Conservation (phyloP, 2,797 vertebrate species). For the Sebastes vulpes region DNA sequence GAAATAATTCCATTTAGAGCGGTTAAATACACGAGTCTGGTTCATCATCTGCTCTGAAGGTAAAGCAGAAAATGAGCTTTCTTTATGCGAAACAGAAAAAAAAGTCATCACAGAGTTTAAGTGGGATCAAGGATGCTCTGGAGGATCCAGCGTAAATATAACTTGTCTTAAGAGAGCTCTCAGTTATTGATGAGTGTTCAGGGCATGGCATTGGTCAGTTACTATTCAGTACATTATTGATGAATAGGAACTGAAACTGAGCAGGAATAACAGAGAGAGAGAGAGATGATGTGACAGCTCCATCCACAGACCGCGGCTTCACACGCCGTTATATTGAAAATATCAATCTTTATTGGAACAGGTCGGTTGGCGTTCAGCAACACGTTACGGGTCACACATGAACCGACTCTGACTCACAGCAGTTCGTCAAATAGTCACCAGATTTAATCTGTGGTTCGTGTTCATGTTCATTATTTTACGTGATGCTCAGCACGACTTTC, state of each 20-base stretch:
- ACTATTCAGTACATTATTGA: constrained; percentile 11
- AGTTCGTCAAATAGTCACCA: no score
- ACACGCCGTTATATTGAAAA: no score
- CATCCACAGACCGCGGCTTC: no score
- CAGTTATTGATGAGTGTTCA: constrained; percentile 11
- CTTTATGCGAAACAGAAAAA: background rate
- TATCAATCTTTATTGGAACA: no score
- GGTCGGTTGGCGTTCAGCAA: no score
- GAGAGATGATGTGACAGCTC: no score
- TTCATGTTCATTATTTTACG: no score
- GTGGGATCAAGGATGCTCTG: constrained; percentile 8
- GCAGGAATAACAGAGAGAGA: background rate
- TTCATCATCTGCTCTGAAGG: background rate
- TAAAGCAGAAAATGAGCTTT: constrained; percentile 13
- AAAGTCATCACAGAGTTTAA: background rate
- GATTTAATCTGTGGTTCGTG: no score
- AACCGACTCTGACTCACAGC: no score
- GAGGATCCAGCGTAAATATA: background rate
- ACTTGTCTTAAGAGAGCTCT: background rate
- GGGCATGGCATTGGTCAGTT: background rate
- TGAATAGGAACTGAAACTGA: constrained; percentile 11
- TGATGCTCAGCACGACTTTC: no score
- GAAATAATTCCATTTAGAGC: constrained; percentile 12
- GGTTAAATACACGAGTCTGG: background rate
- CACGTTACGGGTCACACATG: no score